Evolutionary conservation across 1,140 invertebrate species (phyloP), one percentile per base, ranked within the genome.

Genomic region (Catajapyx aquilonaris): DNA sequence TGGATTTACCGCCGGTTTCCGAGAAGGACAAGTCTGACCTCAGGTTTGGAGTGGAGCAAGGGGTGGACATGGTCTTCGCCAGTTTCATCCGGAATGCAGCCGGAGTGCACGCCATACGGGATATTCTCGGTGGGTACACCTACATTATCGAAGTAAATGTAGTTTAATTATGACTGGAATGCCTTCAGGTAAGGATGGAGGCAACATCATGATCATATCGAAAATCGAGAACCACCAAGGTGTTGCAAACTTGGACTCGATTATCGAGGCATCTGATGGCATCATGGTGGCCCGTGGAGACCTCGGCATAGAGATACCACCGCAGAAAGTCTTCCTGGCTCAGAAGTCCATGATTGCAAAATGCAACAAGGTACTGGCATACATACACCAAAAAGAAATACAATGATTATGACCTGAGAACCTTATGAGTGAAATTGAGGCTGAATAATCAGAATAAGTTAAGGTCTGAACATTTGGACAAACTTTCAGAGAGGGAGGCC

Each of bases 11-110:
- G 5, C 91, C 93, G 18, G 90, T 99, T 0, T 97, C 94, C 0
- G 90, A 95, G 54, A 98, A 97, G 56, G 95, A 99, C 54, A 90
- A 83, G 52, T 69, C 76, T 17, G 95, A 99, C 61, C 61, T 99
- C 25, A 56, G 73, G 37, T 97, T 98, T 54, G 95, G 71, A 44
- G 68, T 77, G 10, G 61, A 74, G 44, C 63, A 69, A 48, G 59
- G 58, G 22, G 66, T 76, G n/a, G 74, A 78, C 46, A 76, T 77
- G 61, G 54, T 78, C 19, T 76, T 76, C 54, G 74, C 74, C 2
- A 76, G 72, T 2, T 76, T 76, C 48, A 76, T 76, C 45, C 59
- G 73, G 37, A 62, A 67, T 52, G 73, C 66, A 32, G 58, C 54
- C 19, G 73, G 67, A 30, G 65, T 76, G n/a, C 48, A 53, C 34